These are phyloP conservation scores for Drosophila dives DNA, from an alignment of 2,888 invertebrate genomes.

Conservation along the genomic window DNA sequence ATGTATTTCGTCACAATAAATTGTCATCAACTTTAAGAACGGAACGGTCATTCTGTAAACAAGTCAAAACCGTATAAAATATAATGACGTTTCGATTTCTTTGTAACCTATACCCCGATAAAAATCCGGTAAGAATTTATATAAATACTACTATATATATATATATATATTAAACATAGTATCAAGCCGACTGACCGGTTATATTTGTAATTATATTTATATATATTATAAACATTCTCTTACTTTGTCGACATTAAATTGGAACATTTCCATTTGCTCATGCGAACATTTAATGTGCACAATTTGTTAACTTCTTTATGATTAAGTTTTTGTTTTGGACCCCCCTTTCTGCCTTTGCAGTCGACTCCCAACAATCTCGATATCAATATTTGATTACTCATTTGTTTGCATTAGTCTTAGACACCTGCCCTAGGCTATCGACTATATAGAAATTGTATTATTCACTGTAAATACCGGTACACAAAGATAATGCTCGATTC, in stretches of 20 bases:
- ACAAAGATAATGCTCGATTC: conserved; percentile 16
- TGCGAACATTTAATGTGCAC: conserved; percentile 4
- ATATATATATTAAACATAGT: too few species aligned
- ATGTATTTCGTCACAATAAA: conserved; percentile 40
- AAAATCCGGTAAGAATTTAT: conserved; percentile 86
- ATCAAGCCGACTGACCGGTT: conserved; percentile 16
- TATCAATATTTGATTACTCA: conserved; percentile 51
- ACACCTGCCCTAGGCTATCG: conserved; percentile 32
- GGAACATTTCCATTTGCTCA: conserved; percentile 23
- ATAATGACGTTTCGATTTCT: conserved; percentile 85
- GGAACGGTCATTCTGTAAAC: background rate
- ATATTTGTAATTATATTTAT: conserved; percentile 10
- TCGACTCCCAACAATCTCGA: conserved; percentile 13
- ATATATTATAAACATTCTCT: background rate
- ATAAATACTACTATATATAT: background rate
- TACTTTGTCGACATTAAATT: conserved; percentile 6
- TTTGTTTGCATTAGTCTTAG: conserved; percentile 22
- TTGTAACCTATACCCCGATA: conserved; percentile 87
- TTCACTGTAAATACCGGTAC: conserved; percentile 6
- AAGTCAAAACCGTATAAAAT: conserved; percentile 24
- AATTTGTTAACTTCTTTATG: conserved; percentile 22
- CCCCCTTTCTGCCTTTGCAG: background rate
- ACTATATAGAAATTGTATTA: conserved; percentile 2
- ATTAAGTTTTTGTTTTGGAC: conserved; percentile 17
- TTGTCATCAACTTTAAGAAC: conserved; percentile 33